Evolutionary conservation across 2,888 invertebrate species (phyloP), one percentile per base, ranked within the genome.

Genomic region (Myopa tessellatipennis): DNA sequence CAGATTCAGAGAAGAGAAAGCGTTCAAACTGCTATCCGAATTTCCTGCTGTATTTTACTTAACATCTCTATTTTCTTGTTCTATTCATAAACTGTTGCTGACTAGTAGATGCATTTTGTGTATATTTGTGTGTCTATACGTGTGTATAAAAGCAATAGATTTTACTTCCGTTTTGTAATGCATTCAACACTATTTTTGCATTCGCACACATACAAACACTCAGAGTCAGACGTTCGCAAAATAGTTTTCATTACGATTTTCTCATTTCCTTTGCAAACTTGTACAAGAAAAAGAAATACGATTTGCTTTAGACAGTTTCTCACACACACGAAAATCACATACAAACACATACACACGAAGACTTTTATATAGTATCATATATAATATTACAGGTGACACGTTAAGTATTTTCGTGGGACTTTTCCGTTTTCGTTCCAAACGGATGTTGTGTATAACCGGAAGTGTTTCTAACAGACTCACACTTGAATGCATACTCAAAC

Each of bases 191-290:
- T 60, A 16, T 0, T 40, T 55, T 34, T 60, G 61, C 10, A n/a
- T 26, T 52, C 55, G 34, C 26, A 38, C n/a, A 65, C 16, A 65
- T 6, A 26, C 18, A 40, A 18, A 4, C 52, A 4, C 70, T 61
- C 52, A 14, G 34, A 12, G 55, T 12, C n/a, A 55, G 5, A 10
- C 71, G 45, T 61, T 61, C 18, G 10, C 45, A 26, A 61, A 73
- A 73, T 73, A 73, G 8, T 73, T 73, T 61, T 40, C 61, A 63
- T 45, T 73, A 61, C 60, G 45, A 45, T 73, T 73, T 73, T 63
- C 61, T 40, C 73, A 60, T 60, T 73, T 73, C 61, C 60, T n/a
- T 34, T 16, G 36, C 12, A 40, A 58, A 38, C 61, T 45, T 26
- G 45, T 45, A 61, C 40, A 72, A 18, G 26, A 40, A 14, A 36